Conservation (phyloP, 2,113 vertebrate species). For the Elgaria multicarinata region DNA sequence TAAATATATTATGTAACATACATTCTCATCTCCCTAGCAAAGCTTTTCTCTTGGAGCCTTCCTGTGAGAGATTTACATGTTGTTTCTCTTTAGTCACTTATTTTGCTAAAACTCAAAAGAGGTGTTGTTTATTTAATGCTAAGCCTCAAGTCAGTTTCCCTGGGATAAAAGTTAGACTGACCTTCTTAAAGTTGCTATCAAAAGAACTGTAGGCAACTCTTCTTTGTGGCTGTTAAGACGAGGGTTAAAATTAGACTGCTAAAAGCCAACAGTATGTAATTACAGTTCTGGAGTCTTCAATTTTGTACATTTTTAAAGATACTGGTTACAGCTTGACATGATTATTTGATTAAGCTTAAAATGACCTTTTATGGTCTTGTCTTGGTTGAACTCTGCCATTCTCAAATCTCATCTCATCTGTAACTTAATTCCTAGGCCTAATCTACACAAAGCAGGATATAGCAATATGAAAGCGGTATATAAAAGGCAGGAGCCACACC, state of each 20-base stretch:
- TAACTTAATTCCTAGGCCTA: neutral
- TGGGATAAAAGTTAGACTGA: neutral
- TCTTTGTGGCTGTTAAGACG: neutral
- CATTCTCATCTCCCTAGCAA: neutral
- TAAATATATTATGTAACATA: neutral
- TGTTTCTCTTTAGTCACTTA: neutral
- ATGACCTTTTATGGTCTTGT: neutral
- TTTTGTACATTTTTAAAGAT: neutral
- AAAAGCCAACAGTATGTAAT: neutral
- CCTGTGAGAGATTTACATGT: neutral
- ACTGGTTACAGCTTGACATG: too few species aligned
- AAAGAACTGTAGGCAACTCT: neutral
- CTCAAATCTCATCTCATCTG: neutral
- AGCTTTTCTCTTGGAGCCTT: neutral
- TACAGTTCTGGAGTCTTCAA: neutral
- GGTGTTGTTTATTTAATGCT: neutral
- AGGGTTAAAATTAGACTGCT: neutral
- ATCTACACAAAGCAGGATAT: too few species aligned
- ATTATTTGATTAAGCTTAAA: neutral
- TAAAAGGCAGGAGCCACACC: too few species aligned
- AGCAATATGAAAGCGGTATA: too few species aligned
- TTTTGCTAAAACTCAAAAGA: neutral
- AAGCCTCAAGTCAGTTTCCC: neutral
- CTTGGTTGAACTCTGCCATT: neutral
- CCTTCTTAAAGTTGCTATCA: neutral